These are phyloP conservation scores for Bicyclus anynana DNA, from an alignment of 1,140 invertebrate genomes.

Conservation along the genomic window DNA sequence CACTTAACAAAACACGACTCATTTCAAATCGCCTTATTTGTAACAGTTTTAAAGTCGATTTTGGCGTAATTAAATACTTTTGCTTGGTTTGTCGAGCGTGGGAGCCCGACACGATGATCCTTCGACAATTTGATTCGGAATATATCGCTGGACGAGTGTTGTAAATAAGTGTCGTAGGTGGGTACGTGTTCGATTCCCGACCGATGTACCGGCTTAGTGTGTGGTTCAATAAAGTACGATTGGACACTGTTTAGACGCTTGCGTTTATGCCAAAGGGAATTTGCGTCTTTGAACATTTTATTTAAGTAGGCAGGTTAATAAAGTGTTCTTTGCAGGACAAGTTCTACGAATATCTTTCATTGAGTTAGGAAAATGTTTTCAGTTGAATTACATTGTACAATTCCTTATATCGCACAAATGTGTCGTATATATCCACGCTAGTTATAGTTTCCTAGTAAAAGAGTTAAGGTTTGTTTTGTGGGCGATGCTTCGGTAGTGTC, in stretches of 20 bases:
- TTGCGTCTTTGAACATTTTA: conserved; percentile 15
- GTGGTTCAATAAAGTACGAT: conserved; percentile 31
- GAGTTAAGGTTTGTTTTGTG: too few relatives aligned
- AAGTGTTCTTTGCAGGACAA: neutral
- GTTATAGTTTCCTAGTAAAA: too few relatives aligned
- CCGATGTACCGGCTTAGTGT: conserved; percentile 26
- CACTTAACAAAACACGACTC: conserved; percentile 14
- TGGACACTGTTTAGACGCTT: conserved; percentile 20
- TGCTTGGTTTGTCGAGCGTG: conserved; percentile 38
- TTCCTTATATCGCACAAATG: too few relatives aligned
- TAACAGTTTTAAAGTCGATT: conserved; percentile 25
- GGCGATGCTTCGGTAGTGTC: too few relatives aligned
- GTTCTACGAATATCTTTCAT: neutral
- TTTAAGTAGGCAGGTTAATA: neutral
- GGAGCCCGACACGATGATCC: conserved; percentile 61
- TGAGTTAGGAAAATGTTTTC: neutral
- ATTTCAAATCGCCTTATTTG: conserved; percentile 14
- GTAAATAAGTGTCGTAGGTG: conserved; percentile 64
- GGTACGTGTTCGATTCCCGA: conserved; percentile 51
- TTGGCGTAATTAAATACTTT: conserved; percentile 7
- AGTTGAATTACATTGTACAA: too few relatives aligned
- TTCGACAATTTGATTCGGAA: conserved; percentile 66
- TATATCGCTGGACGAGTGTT: conserved; percentile 54
- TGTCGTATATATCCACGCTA: too few relatives aligned
- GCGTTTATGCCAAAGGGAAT: conserved; percentile 22